A percentile compares a stretch with the other conserved stretches of the same genome.
Conservation (phyloP, 2,888 invertebrate species). For the Oligia latruncula region DNA sequence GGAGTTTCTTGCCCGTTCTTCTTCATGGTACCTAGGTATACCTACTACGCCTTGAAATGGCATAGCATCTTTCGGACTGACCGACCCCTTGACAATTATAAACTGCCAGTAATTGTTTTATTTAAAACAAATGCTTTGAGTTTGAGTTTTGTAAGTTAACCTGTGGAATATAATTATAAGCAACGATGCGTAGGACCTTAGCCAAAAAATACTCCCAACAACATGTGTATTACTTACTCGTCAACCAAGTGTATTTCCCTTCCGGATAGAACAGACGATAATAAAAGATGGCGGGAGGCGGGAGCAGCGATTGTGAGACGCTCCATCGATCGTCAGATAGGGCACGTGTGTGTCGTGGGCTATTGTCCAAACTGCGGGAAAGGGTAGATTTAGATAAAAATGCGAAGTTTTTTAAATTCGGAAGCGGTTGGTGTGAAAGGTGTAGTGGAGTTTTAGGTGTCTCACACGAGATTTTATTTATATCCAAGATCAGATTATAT, state of each 20-base stretch:
- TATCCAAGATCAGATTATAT: background rate
- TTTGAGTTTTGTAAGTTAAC: too few relatives aligned
- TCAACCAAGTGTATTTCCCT: slow-evolving; percentile 27
- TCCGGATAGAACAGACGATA: slow-evolving; percentile 22
- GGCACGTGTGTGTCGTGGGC: slow-evolving; percentile 57
- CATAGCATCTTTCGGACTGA: too few relatives aligned
- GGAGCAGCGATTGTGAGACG: slow-evolving; percentile 37
- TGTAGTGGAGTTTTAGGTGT: background rate
- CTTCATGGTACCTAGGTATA: too few relatives aligned
- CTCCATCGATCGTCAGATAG: slow-evolving; percentile 67
- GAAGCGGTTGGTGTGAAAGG: background rate
- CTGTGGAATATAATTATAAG: background rate
- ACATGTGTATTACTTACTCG: slow-evolving; percentile 13
- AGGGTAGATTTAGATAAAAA: slow-evolving; percentile 63
- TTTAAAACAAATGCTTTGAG: background rate
- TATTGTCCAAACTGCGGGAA: slow-evolving; percentile 50
- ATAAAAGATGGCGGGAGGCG: slow-evolving; percentile 59
- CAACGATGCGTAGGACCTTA: background rate
- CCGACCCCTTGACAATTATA: too few relatives aligned
- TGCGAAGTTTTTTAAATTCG: slow-evolving; percentile 23
- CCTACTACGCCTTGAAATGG: too few relatives aligned
- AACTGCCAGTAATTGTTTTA: background rate
- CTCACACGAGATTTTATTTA: background rate
- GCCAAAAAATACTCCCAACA: background rate
- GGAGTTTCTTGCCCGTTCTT: too few relatives aligned